Base-by-base conservation (phyloP, 2,113 vertebrate genomes). In the Cochlearius cochlearius region DNA sequence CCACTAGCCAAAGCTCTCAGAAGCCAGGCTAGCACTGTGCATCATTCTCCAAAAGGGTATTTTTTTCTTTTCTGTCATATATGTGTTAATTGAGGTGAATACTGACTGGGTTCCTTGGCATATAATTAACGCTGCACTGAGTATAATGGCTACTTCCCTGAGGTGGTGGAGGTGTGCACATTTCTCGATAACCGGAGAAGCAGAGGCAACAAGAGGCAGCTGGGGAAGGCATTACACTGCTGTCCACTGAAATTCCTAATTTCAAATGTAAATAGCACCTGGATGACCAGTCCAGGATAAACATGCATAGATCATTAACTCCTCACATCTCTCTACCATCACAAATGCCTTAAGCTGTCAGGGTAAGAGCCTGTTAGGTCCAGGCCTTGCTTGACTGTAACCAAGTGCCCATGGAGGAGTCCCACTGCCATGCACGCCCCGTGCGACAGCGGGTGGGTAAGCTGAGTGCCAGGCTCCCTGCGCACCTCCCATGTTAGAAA, bases 381-480 rank as follows among this genome's bases (percentile, higher is more conserved):
- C 50, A 26, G 12, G 21, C 29, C 34, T 50, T 58, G 23, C 16
- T 59, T 59, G 34, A 15, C 18, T 26, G 11, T 63, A 27, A 12
- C 26, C 12, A 25, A 55, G n/a, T 32, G 13, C 34, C 58, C 3
- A 1, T 26, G 50, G 27, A 67, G 22, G 20, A 41, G 12, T 39
- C 26, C 22, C 12, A 6, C 10, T 66, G 43, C 30, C 32, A 8
- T 1, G 0, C 1, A 9, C 3, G 0, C 2, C 13, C 12, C 0
- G 0, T 1, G 2, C 5, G 8, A 22, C 36, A n/a, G 25, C 5
- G 1, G 6, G 27, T 59, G 0, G 0, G 36, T 34, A 36, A 53
- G 19, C 53, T 27, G 4, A 12, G 11, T 32, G 23, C 29, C 1
- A 1, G 39, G 16, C 10, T 86, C 50, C 19, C 10, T 3, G 0